phyloP scores from a whole-genome alignment of 2,797 vertebrate genomes.

The Galagoides demidoff region DNA sequence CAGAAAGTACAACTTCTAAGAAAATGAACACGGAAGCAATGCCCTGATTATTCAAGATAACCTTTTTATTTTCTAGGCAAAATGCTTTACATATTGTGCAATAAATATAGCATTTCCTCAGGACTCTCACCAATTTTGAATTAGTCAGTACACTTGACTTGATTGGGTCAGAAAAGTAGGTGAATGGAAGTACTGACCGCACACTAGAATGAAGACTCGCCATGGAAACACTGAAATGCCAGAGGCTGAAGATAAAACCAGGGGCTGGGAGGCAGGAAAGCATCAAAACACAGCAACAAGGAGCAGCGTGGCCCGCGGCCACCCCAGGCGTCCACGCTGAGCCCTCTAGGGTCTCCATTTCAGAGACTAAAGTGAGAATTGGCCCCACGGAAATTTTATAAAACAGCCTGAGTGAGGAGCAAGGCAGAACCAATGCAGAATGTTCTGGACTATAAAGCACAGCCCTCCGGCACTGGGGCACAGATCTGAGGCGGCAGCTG shows the following conservation, averaged over 20 bases:
- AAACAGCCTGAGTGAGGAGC: not conserved
- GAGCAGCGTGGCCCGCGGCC: not conserved
- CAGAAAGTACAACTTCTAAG: slow-evolving; percentile 50
- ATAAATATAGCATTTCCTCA: slow-evolving; percentile 1
- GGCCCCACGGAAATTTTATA: not conserved
- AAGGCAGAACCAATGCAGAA: not conserved
- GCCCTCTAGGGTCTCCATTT: not conserved
- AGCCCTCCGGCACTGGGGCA: not conserved
- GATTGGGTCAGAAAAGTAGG: not conserved
- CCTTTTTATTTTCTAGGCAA: slow-evolving; percentile 63
- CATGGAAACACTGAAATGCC: not conserved
- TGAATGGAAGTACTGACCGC: not conserved
- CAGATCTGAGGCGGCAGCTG: not conserved
- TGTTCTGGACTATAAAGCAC: not conserved
- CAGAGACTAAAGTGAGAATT: not conserved
- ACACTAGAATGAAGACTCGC: not conserved
- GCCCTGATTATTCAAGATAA: not conserved
- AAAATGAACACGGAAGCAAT: slow-evolving; percentile 51
- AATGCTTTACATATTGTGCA: not conserved
- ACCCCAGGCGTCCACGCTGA: not conserved
- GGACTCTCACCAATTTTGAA: not conserved
- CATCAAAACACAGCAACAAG: not conserved
- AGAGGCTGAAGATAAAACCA: not conserved
- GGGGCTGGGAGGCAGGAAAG: not conserved
- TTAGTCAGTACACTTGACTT: not conserved